These are phyloP conservation scores for Drosophila mayaguana DNA, from an alignment of 2,888 invertebrate genomes.

Conservation along the genomic window DNA sequence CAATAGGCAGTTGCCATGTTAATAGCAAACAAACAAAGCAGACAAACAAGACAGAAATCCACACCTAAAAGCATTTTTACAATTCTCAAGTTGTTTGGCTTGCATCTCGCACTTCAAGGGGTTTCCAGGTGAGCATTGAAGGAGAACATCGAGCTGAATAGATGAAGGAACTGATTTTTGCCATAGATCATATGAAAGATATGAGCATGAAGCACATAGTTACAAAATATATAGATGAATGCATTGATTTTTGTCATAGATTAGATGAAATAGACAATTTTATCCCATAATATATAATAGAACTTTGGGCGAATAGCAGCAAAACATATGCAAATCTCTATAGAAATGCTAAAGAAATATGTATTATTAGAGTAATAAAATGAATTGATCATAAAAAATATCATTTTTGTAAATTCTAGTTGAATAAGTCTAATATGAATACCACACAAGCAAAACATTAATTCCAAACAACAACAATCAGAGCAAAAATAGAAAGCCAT, in stretches of 20 bases:
- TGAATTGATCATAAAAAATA: too few relatives aligned
- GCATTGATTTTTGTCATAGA: too few relatives aligned
- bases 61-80: conserved; percentile 13
- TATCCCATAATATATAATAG: background rate
- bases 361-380: background rate
- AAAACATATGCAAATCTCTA: background rate
- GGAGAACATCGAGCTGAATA: background rate
- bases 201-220: background rate
- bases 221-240: too few relatives aligned
- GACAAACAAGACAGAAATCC: conserved; percentile 20
- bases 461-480: background rate
- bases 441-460: too few relatives aligned
- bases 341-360: background rate
- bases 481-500: conserved; percentile 2
- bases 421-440: too few relatives aligned
- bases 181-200: background rate
- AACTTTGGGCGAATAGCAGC: background rate
- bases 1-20: conserved; percentile 20
- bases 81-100: conserved; percentile 9
- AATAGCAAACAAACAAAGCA: conserved; percentile 21
- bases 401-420: too few relatives aligned
- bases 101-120: background rate
- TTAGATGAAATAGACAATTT: too few relatives aligned
- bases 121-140: too few relatives aligned
- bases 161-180: background rate